Conservation (phyloP, 1,140 invertebrate genomes). For the Cotesia glomerata region DNA sequence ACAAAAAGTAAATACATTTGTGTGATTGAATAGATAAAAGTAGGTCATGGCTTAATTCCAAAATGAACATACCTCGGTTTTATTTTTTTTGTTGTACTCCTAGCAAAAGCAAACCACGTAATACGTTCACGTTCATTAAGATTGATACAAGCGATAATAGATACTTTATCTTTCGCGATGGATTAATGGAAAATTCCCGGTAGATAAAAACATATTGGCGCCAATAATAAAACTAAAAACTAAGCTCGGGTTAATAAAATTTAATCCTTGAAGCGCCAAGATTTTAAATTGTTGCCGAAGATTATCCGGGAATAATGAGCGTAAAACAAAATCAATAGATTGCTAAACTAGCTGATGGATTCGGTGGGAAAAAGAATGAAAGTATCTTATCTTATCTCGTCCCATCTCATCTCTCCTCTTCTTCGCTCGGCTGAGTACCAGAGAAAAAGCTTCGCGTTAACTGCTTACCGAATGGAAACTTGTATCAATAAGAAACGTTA, state of each 20-base stretch:
- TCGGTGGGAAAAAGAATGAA: not conserved
- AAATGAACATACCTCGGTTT: not conserved
- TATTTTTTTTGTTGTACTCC: not conserved
- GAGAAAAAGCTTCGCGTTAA: constrained; percentile 5
- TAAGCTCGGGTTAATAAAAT: too few species aligned
- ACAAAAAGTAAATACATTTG: too few species aligned
- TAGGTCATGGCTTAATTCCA: constrained; percentile 9
- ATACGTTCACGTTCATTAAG: not conserved
- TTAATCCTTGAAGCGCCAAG: not conserved
- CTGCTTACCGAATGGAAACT: not conserved
- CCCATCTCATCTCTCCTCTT: not conserved
- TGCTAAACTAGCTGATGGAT: not conserved
- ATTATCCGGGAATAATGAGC: not conserved
- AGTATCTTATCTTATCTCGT: too few species aligned
- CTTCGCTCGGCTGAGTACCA: not conserved
- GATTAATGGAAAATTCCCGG: constrained; percentile 6
- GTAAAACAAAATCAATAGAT: not conserved
- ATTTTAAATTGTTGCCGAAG: constrained; percentile 1
- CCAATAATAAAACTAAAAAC: constrained; percentile 5
- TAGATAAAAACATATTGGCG: constrained; percentile 1
- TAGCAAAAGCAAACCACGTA: not conserved
- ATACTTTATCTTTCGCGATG: not conserved
- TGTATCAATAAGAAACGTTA: not conserved
- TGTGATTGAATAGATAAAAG: not conserved
- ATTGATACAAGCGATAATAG: constrained; percentile 1